Base-by-base conservation (phyloP, 1,140 invertebrate species). In the Helicoverpa armigera region DNA sequence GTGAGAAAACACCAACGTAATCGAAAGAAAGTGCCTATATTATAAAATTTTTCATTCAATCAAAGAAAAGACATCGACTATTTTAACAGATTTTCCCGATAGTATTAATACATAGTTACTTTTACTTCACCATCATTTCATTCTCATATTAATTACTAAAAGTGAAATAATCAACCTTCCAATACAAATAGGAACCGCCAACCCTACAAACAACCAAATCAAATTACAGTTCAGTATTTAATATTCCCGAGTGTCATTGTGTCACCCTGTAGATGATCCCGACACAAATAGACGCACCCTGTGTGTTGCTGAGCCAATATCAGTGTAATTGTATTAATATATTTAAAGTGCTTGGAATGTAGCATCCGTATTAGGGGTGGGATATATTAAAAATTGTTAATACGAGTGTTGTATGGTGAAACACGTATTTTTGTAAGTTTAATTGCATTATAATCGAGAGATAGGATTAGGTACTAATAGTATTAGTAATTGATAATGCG, bases 171-270 rank as follows among this genome's bases (percentile, higher is more conserved):
- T 23, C 43, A 69, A 69, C 2, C 29, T 14, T 5, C 1, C 51
- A 70, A 70, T 13, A 51, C 11, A 5, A 51, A 9, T 13, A n/a
- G 23, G 53, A 70, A 29, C 53, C n/a, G 3, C 2, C 69, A 72
- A 54, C 69, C 69, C 69, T 72, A 72, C 12, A 11, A 31, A 53
- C 14, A 65, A 54, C 50, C 48, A 72, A 72, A 72, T 72, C 69
- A 72, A 72, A 72, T 72, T 72, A 72, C 69, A 72, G 69, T 72
- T 54, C 14, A 72, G 69, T 31, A 72, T 72, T 72, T 51, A 72
- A 72, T 72, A 72, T 29, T 0, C 11, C 16, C 18, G 67, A 53
- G 67, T 51, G 48, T 53, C 50, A 72, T 72, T 72, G 69, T 72
- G 65, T 69, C 48, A 70, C 50, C 69, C 69, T 54, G 69, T 72